Conservation (phyloP, 2,113 vertebrate genomes). For the Chitala chitala region DNA sequence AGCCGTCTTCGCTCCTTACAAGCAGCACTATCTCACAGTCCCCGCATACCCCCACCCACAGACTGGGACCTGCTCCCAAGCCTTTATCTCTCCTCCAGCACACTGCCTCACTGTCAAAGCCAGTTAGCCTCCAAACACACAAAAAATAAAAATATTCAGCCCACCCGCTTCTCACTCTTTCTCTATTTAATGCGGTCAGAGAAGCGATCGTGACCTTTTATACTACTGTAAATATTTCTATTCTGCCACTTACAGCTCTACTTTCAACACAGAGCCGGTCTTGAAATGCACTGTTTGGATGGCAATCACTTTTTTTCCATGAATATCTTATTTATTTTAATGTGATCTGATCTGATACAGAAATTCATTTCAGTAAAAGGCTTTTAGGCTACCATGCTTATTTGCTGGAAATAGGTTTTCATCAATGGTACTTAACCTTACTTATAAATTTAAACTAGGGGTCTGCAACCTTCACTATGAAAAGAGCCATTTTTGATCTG, state of each 20-base stretch:
- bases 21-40: not conserved
- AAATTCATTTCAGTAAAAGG: too few relatives aligned
- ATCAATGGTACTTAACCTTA: too few relatives aligned
- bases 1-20: not conserved
- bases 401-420: not conserved
- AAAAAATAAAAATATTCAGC: conserved; percentile 1
- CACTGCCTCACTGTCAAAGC: conserved; percentile 23
- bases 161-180: not conserved
- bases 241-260: not conserved
- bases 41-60: not conserved
- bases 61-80: not conserved
- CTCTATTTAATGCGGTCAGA: conserved; percentile 2
- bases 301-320: too few relatives aligned
- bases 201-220: not conserved
- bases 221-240: not conserved
- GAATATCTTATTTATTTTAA: not conserved
- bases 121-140: conserved; percentile 23
- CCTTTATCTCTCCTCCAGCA: conserved; percentile 21
- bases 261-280: not conserved
- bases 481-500: too few relatives aligned
- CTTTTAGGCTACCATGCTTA: too few relatives aligned
- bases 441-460: not conserved
- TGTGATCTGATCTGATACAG: not conserved
- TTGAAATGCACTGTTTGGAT: not conserved
- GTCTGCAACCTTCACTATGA: too few relatives aligned